Evolutionary conservation across 2,888 invertebrate species (phyloP).

Genomic region (Chromoteleia sp.): DNA sequence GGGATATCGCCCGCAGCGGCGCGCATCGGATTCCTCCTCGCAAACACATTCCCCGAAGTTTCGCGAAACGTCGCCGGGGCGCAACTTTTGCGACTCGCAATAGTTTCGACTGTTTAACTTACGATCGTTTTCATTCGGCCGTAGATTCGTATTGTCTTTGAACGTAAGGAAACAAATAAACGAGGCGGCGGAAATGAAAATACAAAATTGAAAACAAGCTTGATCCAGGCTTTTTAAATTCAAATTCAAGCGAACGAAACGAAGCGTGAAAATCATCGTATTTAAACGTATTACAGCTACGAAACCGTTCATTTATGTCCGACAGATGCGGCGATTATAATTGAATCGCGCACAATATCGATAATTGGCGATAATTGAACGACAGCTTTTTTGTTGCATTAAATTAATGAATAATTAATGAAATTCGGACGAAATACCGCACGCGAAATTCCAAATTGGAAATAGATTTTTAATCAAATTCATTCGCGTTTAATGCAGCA

Average conservation of each 20-base stretch:
- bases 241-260: neutral
- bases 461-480: too few species aligned
- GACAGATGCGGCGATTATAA: neutral
- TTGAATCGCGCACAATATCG: neutral
- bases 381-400: too few species aligned
- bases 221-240: neutral
- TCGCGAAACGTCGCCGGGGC: constrained; percentile 19
- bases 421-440: neutral
- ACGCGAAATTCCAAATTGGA: neutral
- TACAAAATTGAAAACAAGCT: neutral
- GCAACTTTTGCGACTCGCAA: constrained; percentile 22
- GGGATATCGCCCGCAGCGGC: constrained; percentile 64
- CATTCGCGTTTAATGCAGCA: too few species aligned
- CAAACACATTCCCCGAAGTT: constrained; percentile 54
- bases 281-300: neutral
- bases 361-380: neutral
- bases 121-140: constrained; percentile 21
- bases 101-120: constrained; percentile 46
- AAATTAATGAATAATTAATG: constrained; percentile 1
- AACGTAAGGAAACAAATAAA: neutral
- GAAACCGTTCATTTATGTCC: neutral
- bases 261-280: too few species aligned
- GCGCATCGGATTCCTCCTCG: constrained; percentile 44
- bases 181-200: neutral
- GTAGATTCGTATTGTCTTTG: constrained; percentile 13